Percentiles rank a stretch among this genome's conserved stretches.
Evolutionary conservation across 2,888 invertebrate species (phyloP).

Genomic region (Bellardia bayeri): DNA sequence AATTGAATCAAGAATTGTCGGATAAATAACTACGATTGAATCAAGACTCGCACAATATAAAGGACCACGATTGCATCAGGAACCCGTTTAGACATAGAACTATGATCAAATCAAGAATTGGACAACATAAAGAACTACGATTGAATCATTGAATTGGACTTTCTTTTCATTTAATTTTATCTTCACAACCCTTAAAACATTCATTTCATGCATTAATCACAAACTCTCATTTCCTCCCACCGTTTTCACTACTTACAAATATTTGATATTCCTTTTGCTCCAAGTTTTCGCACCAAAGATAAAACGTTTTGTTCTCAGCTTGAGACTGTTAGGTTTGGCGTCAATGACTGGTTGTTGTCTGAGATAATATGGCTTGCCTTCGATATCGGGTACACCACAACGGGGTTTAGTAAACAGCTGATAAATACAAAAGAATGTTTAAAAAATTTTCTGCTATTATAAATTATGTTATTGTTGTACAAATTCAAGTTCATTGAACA

Average conservation of each 20-base stretch:
- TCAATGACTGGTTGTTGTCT: constrained; percentile 27
- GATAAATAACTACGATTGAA: too few species aligned
- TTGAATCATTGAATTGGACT: too few species aligned
- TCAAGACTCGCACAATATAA: too few species aligned
- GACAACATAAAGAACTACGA: too few species aligned
- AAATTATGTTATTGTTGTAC: background rate
- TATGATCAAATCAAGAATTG: too few species aligned
- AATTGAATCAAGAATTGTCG: too few species aligned
- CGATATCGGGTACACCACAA: constrained; percentile 90
- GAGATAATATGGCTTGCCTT: constrained; percentile 77
- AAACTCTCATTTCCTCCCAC: background rate
- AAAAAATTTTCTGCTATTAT: constrained; percentile 35
- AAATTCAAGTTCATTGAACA: constrained; percentile 73
- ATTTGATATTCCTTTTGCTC: constrained; percentile 88
- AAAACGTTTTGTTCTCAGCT: constrained; percentile 85
- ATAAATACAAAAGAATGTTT: constrained; percentile 71
- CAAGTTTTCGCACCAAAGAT: constrained; percentile 87
- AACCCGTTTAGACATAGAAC: too few species aligned
- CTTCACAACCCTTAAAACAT: too few species aligned
- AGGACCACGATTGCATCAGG: too few species aligned
- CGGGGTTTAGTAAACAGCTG: constrained; percentile 88
- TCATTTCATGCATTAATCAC: too few species aligned
- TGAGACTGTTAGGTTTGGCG: constrained; percentile 10
- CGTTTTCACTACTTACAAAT: constrained; percentile 86
- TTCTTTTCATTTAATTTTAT: too few species aligned